These are phyloP conservation scores for Gouania willdenowi DNA, from an alignment of 2,797 vertebrate species.

Conservation along the genomic window DNA sequence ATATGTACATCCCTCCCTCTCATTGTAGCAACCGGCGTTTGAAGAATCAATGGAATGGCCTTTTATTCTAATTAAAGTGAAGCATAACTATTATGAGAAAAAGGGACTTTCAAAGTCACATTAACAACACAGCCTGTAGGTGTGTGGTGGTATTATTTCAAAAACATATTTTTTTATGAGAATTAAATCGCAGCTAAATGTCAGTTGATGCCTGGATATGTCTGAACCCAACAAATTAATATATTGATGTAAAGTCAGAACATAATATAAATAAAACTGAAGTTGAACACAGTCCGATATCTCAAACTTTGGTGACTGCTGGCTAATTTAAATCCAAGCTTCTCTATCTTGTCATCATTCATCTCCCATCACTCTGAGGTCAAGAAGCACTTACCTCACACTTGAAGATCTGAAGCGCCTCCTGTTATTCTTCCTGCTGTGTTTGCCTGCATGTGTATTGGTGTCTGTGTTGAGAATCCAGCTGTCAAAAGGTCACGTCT, in stretches of 20 bases:
- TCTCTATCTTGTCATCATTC: constrained; percentile 14
- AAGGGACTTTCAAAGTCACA: constrained; percentile 11
- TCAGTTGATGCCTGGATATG: constrained; percentile 53
- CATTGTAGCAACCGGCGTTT: neutral
- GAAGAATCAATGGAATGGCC: constrained; percentile 55
- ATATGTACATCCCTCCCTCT: constrained; percentile 6
- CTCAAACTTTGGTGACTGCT: neutral
- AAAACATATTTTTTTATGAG: constrained; percentile 17
- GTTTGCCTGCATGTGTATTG: constrained; percentile 11
- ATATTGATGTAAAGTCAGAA: constrained; percentile 43
- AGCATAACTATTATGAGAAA: constrained; percentile 26
- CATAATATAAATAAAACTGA: too few relatives aligned
- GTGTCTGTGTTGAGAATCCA: constrained; percentile 66
- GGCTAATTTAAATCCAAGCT: neutral
- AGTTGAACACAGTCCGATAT: too few relatives aligned
- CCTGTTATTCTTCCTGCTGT: constrained; percentile 24
- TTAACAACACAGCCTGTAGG: constrained; percentile 47
- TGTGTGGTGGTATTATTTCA: constrained; percentile 38
- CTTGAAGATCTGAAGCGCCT: constrained; percentile 34
- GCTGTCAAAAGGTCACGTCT: constrained; percentile 76
- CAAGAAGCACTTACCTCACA: constrained; percentile 9
- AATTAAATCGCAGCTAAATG: constrained; percentile 71
- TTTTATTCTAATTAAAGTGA: constrained; percentile 55
- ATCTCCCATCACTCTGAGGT: constrained; percentile 1
- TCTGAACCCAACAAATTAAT: constrained; percentile 53